Base-by-base conservation (phyloP, 2,113 vertebrate genomes). In the Microcebus jonahi region DNA sequence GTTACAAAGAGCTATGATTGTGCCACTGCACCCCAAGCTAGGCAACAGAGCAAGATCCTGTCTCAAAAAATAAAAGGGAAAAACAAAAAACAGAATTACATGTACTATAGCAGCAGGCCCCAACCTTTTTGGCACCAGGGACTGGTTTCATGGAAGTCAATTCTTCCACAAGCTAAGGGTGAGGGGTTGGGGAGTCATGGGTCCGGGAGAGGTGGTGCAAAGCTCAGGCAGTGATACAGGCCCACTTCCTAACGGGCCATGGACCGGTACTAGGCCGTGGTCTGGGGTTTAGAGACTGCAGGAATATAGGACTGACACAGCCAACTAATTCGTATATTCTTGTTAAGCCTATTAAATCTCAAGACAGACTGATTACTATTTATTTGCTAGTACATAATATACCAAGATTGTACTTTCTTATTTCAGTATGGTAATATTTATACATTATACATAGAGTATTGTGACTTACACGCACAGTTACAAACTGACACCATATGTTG, bases 401-500 rank as follows among this genome's bases (percentile, higher is more conserved):
- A 84, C 9, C 31, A 96, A 45, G n/a, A 91, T 27, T 84, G 8
- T 20, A 63, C 80, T 75, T 91, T 81, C 50, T 61, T 80, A 65
- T 45, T 96, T 88, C 85, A 59, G 20, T 85, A 65, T 48, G 65
- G 13, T 86, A 83, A 73, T 68, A 88, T 50, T 80, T 96, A 80
- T 59, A 59, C 34, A 39, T 91, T 90, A 70, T 20, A 61, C 13
- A 61, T 42, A 93, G 63, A 96, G 57, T 71, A 67, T 27, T 85
- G 12, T 70, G 42, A 85, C 53, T 84, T 88, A 20, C 29, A 68
- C 31, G 21, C 45, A 67, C 25, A 61, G 50, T 80, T 83, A 93
- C n/a, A 85, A 91, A 89, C 39, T n/a, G 23, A 82, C 53, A 50
- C 3, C 81, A 27, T 8, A 63, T 39, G 14, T 20, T 67, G 4